Base-by-base conservation (phyloP, 2,888 invertebrate species). In the Invenusta paracnida region DNA sequence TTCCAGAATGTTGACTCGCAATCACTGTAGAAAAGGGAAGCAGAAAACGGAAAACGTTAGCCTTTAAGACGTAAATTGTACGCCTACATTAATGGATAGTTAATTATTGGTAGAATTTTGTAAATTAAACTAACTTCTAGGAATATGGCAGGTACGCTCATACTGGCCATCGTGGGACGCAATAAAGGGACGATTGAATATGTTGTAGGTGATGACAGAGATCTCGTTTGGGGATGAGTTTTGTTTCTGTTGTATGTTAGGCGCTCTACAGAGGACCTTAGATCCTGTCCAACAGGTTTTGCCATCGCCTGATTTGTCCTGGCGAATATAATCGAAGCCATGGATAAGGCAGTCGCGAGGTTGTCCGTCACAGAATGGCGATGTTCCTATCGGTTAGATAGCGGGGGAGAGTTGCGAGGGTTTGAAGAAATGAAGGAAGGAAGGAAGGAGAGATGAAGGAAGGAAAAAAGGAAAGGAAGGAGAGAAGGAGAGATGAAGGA, bases 91-190 rank as follows among this genome's bases (percentile, higher is more conserved):
- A n/a, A n/a, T n/a, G n/a, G n/a, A n/a, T n/a, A n/a, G n/a, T n/a
- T n/a, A 13, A 66, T 13, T 13, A 66, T 13, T 13, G 13, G 13
- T 66, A 13, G 13, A 17, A 17, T n/a, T n/a, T n/a, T n/a, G n/a
- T n/a, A n/a, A n/a, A n/a, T n/a, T 17, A 13, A 29, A 28, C 83
- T 66, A 28, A 85, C 85, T 28, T 5, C 30, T 29, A 0, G 85
- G 85, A 85, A 85, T 85, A 25, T 30, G 85, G 30, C 85, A 85
- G 85, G 85, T 85, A 5, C 85, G 11, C 23, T 85, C 85, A 13
- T 30, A 30, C 30, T 85, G 85, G 0, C 85, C 85, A 30, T 85
- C 85, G 79, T 85, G 85, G 11, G 85, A 67, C 13, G n/a, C 30
- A 5, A 85, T 23, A 11, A 11, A 85, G 1, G 84, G 85, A 11